phyloP scores from a whole-genome alignment of 2,797 vertebrate species.

The Channa striata region DNA sequence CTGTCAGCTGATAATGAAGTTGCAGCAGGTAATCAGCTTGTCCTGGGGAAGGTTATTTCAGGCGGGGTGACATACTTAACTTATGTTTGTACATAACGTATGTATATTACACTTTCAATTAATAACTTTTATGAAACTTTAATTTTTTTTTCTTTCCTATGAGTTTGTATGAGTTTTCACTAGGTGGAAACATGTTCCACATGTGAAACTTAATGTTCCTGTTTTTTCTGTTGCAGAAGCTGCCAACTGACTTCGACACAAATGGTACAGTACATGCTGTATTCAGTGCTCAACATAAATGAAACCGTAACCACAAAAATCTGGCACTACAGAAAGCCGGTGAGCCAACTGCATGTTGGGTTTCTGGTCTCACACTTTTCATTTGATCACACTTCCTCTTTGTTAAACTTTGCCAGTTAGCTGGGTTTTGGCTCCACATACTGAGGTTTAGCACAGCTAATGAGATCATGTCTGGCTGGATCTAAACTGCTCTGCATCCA shows the following conservation, averaged over 20 bases:
- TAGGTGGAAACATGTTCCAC: constrained; percentile 4
- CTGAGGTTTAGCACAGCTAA: constrained; percentile 30
- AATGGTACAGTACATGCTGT: background rate
- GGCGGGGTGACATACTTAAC: background rate
- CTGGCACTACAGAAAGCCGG: background rate
- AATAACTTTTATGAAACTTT: background rate
- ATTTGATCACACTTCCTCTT: constrained; percentile 42
- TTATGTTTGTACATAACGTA: background rate
- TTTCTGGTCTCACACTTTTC: constrained; percentile 27
- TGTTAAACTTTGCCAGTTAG: constrained; percentile 11
- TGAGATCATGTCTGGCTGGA: constrained; percentile 46
- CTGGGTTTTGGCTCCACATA: constrained; percentile 18
- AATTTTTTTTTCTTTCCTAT: background rate
- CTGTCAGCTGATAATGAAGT: constrained; percentile 24
- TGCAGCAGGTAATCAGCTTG: constrained; percentile 10
- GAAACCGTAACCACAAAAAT: constrained; percentile 15
- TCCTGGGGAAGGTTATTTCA: background rate
- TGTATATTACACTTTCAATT: background rate
- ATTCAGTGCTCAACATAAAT: constrained; percentile 15
- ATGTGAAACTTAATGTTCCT: background rate
- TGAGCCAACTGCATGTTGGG: background rate
- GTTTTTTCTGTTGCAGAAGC: background rate
- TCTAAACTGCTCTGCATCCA: constrained; percentile 3
- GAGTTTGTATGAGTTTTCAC: background rate
- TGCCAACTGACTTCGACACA: background rate